Evolutionary conservation across 2,888 invertebrate species (phyloP).

Genomic region (Aleiodes alternator): DNA sequence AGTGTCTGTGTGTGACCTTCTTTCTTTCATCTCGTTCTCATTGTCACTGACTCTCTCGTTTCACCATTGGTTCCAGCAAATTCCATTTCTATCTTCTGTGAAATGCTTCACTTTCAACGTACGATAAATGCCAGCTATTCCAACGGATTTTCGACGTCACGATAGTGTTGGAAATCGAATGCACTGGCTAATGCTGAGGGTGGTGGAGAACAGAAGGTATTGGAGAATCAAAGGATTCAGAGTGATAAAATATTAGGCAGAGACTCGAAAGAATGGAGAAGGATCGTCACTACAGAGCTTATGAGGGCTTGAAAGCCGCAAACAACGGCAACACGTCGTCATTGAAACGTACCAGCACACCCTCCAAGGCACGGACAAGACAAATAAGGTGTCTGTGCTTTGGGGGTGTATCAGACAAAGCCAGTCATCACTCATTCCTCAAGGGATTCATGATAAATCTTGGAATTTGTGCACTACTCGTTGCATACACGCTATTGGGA

Average conservation of each 20-base stretch:
- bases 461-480: slow-evolving; percentile 87
- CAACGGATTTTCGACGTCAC: slow-evolving; percentile 29
- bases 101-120: slow-evolving; percentile 24
- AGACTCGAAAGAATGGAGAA: slow-evolving; percentile 68
- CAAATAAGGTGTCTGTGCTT: slow-evolving; percentile 72
- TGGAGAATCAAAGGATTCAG: neutral
- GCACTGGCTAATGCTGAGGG: slow-evolving; percentile 6
- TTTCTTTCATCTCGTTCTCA: neutral
- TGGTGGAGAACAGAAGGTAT: slow-evolving; percentile 1
- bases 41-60: neutral
- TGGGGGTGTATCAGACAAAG: slow-evolving; percentile 73
- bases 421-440: slow-evolving; percentile 78
- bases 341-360: slow-evolving; percentile 65
- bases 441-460: slow-evolving; percentile 88
- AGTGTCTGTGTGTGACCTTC: slow-evolving; percentile 12
- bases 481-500: slow-evolving; percentile 87
- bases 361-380: slow-evolving; percentile 58
- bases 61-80: slow-evolving; percentile 25
- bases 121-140: slow-evolving; percentile 50
- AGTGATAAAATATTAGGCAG: neutral
- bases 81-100: slow-evolving; percentile 29
- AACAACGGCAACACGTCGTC: slow-evolving; percentile 74
- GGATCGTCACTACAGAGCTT: slow-evolving; percentile 71
- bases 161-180: slow-evolving; percentile 27
- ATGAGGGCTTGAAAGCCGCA: slow-evolving; percentile 73